Evolutionary conservation across 2,888 invertebrate species (phyloP).

Genomic region (Tipula unca): DNA sequence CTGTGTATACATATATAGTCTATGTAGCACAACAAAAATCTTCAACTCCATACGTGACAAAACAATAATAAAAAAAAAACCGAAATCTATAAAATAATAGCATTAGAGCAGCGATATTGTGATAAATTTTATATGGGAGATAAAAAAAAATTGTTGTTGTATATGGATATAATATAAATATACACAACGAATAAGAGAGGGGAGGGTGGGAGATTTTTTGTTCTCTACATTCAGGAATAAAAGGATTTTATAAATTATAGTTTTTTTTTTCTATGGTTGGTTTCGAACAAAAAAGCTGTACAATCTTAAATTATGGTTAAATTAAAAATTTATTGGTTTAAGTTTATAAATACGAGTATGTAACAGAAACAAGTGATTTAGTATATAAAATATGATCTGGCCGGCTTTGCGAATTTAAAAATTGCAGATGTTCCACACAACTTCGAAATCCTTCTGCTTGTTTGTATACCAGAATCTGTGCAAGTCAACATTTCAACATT

Average conservation of each 20-base stretch:
- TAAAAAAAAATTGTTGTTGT: background rate
- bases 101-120: constrained; percentile 14
- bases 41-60: background rate
- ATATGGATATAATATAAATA: background rate
- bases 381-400: background rate
- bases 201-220: background rate
- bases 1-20: background rate
- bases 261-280: background rate
- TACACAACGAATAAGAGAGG: background rate
- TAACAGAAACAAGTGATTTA: background rate
- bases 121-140: background rate
- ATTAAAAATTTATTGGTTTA: background rate
- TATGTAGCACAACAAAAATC: background rate
- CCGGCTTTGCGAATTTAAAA: background rate
- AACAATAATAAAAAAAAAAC: background rate
- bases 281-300: background rate
- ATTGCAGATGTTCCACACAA: background rate
- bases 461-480: too few relatives aligned
- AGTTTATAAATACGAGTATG: background rate
- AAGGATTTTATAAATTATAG: background rate
- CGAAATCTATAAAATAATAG: background rate
- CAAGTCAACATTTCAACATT: background rate
- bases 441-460: too few relatives aligned
- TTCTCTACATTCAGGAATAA: background rate
- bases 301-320: background rate